Evolutionary conservation across 1,140 invertebrate species (phyloP).

Genomic region (Eubasilissa regina): DNA sequence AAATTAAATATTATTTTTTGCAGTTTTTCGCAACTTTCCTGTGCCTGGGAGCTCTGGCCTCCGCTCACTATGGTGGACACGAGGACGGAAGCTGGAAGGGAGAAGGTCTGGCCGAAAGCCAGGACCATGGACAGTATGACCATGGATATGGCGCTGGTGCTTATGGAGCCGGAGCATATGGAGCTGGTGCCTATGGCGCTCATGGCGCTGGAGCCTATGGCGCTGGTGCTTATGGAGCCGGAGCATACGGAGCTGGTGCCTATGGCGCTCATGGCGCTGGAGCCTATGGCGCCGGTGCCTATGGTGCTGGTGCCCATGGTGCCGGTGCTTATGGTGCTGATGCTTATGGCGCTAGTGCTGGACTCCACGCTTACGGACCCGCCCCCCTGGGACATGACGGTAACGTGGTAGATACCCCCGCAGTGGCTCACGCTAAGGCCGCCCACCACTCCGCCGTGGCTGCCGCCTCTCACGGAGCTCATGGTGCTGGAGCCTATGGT

Average conservation of each 20-base stretch:
- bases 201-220: too few relatives aligned
- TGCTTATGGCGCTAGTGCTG: constrained; percentile 54
- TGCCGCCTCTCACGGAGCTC: neutral
- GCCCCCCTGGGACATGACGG: constrained; percentile 6
- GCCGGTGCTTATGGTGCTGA: neutral
- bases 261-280: constrained; percentile 55
- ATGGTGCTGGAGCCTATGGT: neutral
- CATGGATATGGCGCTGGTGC: neutral
- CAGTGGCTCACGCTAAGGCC: too few relatives aligned
- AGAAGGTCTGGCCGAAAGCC: too few relatives aligned
- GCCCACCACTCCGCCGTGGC: too few relatives aligned
- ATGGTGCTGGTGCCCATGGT: too few relatives aligned
- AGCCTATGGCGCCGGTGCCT: neutral
- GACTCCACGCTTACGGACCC: neutral
- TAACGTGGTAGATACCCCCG: too few relatives aligned
- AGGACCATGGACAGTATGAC: constrained; percentile 43
- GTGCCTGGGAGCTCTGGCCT: too few relatives aligned
- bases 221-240: too few relatives aligned
- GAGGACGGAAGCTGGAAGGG: too few relatives aligned
- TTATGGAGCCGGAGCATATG: constrained; percentile 11
- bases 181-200: constrained; percentile 47
- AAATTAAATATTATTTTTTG: too few relatives aligned
- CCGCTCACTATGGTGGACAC: too few relatives aligned
- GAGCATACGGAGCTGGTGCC: constrained; percentile 4
- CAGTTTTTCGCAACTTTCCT: too few relatives aligned